Base-by-base conservation (phyloP, 2,888 invertebrate genomes). In the Thumatha senex region DNA sequence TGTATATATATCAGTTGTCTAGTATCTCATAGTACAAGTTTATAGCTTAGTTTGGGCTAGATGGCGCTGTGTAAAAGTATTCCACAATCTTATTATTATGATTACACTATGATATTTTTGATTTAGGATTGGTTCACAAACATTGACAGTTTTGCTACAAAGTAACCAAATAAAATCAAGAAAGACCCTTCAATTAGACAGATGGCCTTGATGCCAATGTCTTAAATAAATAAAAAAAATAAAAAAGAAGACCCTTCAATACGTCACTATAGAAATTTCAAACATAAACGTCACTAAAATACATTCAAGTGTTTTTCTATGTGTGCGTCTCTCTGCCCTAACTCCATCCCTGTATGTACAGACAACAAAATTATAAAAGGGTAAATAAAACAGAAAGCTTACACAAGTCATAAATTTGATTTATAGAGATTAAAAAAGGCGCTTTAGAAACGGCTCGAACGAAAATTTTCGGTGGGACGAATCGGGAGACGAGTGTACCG, bases 381-480 rank as follows among this genome's bases (percentile, higher is more conserved):
- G 90, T 90, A 90, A 91, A 91, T 91, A 91, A 89, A 90, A 90
- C 90, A 90, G 88, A 88, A 88, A 90, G 91, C 91, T 90, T 90
- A 90, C 89, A 90, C 90, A 90, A 91, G 87, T 91, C 91, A 91
- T 91, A 91, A 90, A 91, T 90, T 89, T 91, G 90, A 91, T 91
- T 91, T 91, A 91, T 91, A 87, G 91, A 91, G 91, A 91, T 91
- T 91, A 91, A 91, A 91, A 91, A 91, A 91, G 90, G 89, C 88
- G 90, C 89, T 88, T 89, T 89, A 87, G 89, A 87, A 87, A 86
- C 84, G 84, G 89, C 88, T 89, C 87, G 87, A 89, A 88, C 89
- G 88, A 86, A 89, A 87, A 89, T 89, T 88, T 89, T 89, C 86
- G 89, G 87, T 86, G 86, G 88, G 89, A 89, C 87, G 90, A 83